phyloP scores from a whole-genome alignment of 2,888 invertebrate genomes.

The Caenorhabditis panamensis region DNA sequence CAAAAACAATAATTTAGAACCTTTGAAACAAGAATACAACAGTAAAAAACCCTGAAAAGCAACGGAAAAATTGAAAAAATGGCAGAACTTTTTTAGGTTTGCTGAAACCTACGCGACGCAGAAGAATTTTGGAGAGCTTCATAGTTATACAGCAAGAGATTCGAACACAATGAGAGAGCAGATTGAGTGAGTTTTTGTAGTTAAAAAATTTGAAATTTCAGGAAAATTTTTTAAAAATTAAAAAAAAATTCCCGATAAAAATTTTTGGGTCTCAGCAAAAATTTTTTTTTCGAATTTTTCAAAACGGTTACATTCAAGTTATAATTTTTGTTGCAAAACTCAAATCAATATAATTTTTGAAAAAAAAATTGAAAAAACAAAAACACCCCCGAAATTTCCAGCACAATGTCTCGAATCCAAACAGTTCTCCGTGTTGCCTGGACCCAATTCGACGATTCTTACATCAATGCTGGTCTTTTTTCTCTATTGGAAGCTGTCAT shows the following conservation, averaged over 20 bases:
- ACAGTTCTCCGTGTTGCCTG: conserved; percentile 68
- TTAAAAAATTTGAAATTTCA: not conserved
- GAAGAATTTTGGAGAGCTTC: conserved; percentile 58
- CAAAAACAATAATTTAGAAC: too few relatives aligned
- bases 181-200: conserved; percentile 38
- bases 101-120: conserved; percentile 64
- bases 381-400: conserved; percentile 6
- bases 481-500: conserved; percentile 70
- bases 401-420: conserved; percentile 67
- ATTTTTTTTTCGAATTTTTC: not conserved
- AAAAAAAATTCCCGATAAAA: not conserved
- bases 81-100: conserved; percentile 60
- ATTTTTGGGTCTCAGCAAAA: conserved; percentile 5
- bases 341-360: too few relatives aligned
- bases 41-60: too few relatives aligned
- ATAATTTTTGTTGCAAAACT: not conserved
- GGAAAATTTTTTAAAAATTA: too few relatives aligned
- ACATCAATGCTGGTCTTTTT: conserved; percentile 72
- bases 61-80: too few relatives aligned
- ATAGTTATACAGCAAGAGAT: conserved; percentile 51
- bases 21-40: too few relatives aligned
- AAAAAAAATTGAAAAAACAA: not conserved
- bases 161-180: conserved; percentile 56
- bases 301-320: not conserved
- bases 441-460: conserved; percentile 74